These are phyloP conservation scores for Onychostoma macrolepis DNA, from an alignment of 2,113 vertebrate species.

Conservation along the genomic window DNA sequence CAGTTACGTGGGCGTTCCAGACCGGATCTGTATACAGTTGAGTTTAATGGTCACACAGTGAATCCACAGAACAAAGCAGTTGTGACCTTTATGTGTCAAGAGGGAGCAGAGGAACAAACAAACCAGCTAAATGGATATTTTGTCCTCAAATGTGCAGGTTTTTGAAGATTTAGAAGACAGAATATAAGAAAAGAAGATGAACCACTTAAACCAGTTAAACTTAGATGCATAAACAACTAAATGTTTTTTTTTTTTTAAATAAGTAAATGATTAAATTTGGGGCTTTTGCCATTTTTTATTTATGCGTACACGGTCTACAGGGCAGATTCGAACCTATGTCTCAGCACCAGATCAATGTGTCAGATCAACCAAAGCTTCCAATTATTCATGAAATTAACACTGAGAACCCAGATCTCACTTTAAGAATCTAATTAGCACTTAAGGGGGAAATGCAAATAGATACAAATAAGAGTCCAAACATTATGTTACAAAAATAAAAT, in stretches of 20 bases:
- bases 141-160: neutral
- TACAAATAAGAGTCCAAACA: neutral
- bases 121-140: neutral
- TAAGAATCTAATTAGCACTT: neutral
- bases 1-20: conserved; percentile 7
- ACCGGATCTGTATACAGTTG: conserved; percentile 18
- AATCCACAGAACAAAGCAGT: conserved; percentile 44
- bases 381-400: neutral
- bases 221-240: neutral
- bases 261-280: no score
- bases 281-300: neutral
- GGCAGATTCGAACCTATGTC: neutral
- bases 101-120: conserved; percentile 33
- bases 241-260: neutral
- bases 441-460: neutral
- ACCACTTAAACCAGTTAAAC: neutral
- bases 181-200: neutral
- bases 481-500: neutral
- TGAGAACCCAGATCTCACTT: neutral
- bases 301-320: neutral
- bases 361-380: neutral
- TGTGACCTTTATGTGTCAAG: conserved; percentile 52
- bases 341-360: neutral
- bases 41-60: conserved; percentile 10
- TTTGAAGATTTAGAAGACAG: neutral